phyloP scores from a whole-genome alignment of 2,113 vertebrate species.

The Capreolus pygargus region DNA sequence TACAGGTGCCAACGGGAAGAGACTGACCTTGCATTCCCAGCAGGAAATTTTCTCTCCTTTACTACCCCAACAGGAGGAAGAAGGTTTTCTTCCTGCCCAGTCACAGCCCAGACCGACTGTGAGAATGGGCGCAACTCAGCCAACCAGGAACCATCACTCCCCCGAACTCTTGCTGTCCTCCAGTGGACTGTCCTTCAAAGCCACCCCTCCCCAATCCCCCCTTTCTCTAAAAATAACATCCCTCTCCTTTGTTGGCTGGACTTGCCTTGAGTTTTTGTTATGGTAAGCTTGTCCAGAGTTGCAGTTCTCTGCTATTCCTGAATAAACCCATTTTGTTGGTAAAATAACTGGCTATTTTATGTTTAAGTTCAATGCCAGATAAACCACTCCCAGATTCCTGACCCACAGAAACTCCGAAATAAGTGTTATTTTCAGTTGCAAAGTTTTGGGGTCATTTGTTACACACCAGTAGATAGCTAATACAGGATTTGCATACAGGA shows the following conservation, averaged over 20 bases:
- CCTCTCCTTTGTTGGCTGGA: neutral
- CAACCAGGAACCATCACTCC: neutral
- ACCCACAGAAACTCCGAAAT: neutral
- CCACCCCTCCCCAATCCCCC: neutral
- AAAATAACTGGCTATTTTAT: neutral
- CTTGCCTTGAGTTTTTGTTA: neutral
- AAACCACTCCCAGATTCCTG: neutral
- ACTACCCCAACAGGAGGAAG: neutral
- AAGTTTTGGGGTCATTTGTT: neutral
- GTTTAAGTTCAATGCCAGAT: neutral
- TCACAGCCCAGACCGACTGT: neutral
- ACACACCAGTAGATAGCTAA: neutral
- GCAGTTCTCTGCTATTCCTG: neutral
- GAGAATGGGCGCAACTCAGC: neutral
- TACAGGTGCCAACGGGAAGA: neutral
- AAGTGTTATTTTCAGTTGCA: neutral
- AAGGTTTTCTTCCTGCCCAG: neutral
- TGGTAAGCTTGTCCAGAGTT: neutral
- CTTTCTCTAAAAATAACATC: neutral
- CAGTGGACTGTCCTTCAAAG: neutral
- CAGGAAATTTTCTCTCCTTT: neutral
- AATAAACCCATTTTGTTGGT: neutral
- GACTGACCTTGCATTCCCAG: neutral
- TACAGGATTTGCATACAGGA: neutral
- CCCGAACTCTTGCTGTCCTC: neutral